These are phyloP conservation scores for Clinocottus analis DNA, from an alignment of 2,113 vertebrate genomes.

Conservation along the genomic window DNA sequence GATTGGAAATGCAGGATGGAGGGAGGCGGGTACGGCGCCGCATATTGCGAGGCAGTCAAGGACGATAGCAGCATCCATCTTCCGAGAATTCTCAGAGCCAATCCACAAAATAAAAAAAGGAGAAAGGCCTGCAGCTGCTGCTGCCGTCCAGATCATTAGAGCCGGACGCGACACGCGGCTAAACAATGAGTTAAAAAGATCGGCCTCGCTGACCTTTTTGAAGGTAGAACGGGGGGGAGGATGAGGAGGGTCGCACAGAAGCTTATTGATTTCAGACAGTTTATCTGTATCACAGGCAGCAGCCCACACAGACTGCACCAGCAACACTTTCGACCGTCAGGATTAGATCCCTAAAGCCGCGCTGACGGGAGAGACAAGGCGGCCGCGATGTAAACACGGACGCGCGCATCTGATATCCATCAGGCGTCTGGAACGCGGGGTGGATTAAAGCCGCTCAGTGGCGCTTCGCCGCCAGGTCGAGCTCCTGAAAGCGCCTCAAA, in stretches of 20 bases:
- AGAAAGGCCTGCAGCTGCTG: conserved; percentile 2
- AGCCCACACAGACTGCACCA: conserved; percentile 25
- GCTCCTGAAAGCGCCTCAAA: no score
- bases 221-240: conserved; percentile 36
- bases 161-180: conserved; percentile 16
- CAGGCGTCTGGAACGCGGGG: no score
- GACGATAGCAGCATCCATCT: conserved; percentile 64
- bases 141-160: conserved; percentile 29
- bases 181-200: conserved; percentile 46
- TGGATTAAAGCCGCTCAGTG: background rate
- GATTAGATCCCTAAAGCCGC: conserved; percentile 55
- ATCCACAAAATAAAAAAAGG: conserved; percentile 36
- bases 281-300: conserved; percentile 61
- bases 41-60: conserved; percentile 65
- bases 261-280: conserved; percentile 69
- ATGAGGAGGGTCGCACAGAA: background rate
- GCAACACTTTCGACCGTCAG: conserved; percentile 52
- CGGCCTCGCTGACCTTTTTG: conserved; percentile 64
- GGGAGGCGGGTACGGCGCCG: conserved; percentile 28
- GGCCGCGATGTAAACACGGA: conserved; percentile 51
- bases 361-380: conserved; percentile 39
- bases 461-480: no score
- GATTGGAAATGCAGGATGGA: conserved; percentile 50
- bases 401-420: conserved; percentile 25
- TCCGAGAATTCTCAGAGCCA: conserved; percentile 54